phyloP scores from a whole-genome alignment of 2,888 invertebrate species.

The Nemotelus pantherinus region DNA sequence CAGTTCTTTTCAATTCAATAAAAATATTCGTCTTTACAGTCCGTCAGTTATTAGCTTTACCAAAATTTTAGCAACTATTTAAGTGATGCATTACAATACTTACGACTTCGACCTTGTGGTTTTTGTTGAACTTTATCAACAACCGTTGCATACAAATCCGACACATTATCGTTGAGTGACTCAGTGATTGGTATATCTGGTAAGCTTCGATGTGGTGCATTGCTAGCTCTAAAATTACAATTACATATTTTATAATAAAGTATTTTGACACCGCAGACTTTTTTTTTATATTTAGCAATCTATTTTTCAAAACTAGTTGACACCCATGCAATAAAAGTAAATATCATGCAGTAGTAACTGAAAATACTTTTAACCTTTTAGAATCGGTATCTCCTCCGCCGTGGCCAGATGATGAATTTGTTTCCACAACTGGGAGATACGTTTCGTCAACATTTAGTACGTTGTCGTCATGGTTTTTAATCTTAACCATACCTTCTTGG shows the following conservation, averaged over 20 bases:
- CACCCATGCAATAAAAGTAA: not conserved
- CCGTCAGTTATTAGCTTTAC: no score
- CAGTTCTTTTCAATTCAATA: no score
- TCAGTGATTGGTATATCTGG: conserved; percentile 85
- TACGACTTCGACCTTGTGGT: conserved; percentile 62
- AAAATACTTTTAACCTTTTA: conserved; percentile 49
- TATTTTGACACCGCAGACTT: no score
- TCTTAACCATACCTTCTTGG: conserved; percentile 77
- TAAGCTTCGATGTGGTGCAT: conserved; percentile 76
- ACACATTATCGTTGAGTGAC: conserved; percentile 78
- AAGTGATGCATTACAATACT: conserved; percentile 47
- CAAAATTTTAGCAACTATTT: no score
- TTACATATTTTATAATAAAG: not conserved
- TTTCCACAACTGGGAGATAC: conserved; percentile 43
- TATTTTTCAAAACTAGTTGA: no score
- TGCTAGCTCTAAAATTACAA: conserved; percentile 59
- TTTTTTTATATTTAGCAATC: no score
- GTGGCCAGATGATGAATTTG: conserved; percentile 60
- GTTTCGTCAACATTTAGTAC: conserved; percentile 59
- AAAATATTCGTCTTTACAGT: no score
- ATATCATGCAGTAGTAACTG: not conserved
- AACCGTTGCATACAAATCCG: conserved; percentile 87
- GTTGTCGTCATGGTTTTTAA: conserved; percentile 75
- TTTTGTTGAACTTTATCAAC: conserved; percentile 68
- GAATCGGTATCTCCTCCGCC: conserved; percentile 55